Percentiles rank a stretch among this genome's conserved stretches.
Conservation (phyloP, 2,797 vertebrate genomes). For the Thaleichthys pacificus region DNA sequence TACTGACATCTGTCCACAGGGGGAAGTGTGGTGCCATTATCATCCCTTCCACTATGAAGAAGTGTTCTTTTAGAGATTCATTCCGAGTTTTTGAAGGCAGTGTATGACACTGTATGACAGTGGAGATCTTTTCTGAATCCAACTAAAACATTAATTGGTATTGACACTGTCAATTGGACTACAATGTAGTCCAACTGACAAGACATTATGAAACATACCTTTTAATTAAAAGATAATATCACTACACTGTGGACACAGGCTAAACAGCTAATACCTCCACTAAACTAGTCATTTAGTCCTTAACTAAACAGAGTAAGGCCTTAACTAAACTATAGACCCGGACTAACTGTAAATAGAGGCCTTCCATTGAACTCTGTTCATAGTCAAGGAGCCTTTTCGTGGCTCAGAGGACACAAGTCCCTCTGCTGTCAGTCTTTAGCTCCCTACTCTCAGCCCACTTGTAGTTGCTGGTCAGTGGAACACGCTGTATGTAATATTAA, state of each 20-base stretch:
- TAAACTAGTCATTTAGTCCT: neutral
- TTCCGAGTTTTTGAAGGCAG: conserved; percentile 16
- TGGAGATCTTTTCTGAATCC: neutral
- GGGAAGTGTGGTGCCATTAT: conserved; percentile 55
- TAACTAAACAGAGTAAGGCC: too few species aligned
- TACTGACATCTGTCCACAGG: conserved; percentile 41
- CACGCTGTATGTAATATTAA: neutral
- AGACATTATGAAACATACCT: neutral
- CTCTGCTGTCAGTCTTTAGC: neutral
- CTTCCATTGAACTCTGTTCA: neutral
- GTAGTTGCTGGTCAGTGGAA: neutral
- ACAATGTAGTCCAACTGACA: too few species aligned
- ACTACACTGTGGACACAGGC: neutral
- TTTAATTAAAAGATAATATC: neutral
- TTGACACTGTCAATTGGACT: too few species aligned
- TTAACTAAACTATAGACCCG: too few species aligned
- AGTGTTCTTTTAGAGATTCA: conserved; percentile 20
- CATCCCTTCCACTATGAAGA: conserved; percentile 14
- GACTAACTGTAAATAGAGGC: neutral
- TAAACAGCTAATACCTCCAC: neutral
- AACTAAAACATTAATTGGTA: too few species aligned
- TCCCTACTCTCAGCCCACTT: neutral
- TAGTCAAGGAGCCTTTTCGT: neutral
- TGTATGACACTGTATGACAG: neutral
- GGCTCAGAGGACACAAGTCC: neutral